Evolutionary conservation across 2,113 vertebrate species (phyloP).

Genomic region (Zapus hudsonius): DNA sequence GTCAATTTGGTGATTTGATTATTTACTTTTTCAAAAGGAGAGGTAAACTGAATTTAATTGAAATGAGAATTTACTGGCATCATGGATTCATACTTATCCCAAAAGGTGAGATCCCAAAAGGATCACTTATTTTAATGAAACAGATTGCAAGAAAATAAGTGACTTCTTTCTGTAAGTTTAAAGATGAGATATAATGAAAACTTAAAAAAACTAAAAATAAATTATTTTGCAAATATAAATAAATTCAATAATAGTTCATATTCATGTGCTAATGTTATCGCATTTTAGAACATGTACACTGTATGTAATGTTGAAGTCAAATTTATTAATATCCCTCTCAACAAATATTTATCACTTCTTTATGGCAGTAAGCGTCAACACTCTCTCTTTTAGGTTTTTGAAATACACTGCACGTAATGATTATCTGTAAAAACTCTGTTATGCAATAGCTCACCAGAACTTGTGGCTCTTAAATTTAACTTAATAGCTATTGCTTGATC

Average conservation of each 20-base stretch:
- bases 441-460: neutral
- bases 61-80: neutral
- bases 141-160: conserved; percentile 19
- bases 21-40: neutral
- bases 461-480: neutral
- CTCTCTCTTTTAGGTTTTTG: neutral
- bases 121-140: neutral
- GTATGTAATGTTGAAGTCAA: neutral
- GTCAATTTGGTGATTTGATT: neutral
- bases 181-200: too few relatives aligned
- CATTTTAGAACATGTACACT: neutral
- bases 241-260: neutral
- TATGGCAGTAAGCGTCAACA: neutral
- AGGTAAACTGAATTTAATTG: neutral
- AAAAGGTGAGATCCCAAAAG: conserved; percentile 3
- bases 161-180: conserved; percentile 7
- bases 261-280: neutral
- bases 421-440: neutral
- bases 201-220: neutral
- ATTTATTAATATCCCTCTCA: neutral
- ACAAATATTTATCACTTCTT: neutral
- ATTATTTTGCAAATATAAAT: neutral
- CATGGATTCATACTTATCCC: neutral
- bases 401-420: neutral
- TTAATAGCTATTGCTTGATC: too few relatives aligned